Conservation (phyloP, 2,888 invertebrate genomes). For the Xanthia icteritia region DNA sequence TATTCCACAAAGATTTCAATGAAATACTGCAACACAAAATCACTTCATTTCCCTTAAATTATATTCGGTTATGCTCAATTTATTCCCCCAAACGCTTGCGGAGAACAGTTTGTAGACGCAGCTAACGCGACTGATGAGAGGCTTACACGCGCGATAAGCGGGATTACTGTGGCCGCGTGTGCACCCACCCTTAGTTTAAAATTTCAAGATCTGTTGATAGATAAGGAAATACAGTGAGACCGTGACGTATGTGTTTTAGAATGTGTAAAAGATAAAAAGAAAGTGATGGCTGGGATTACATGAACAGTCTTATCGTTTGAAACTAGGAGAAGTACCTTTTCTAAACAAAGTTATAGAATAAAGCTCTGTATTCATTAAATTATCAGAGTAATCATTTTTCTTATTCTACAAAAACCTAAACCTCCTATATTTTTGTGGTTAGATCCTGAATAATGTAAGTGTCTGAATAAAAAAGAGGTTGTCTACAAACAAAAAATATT, state of each 20-base stretch:
- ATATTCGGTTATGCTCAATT: constrained; percentile 64
- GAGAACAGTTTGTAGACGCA: constrained; percentile 64
- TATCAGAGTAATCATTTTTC: background rate
- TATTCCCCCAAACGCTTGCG: constrained; percentile 61
- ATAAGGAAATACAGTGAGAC: constrained; percentile 64
- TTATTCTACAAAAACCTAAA: background rate
- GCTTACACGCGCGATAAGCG: constrained; percentile 84
- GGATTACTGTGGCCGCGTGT: constrained; percentile 75
- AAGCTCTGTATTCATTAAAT: background rate
- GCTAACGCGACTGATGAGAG: constrained; percentile 79
- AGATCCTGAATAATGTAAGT: background rate
- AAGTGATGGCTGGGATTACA: background rate
- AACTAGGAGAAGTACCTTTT: background rate
- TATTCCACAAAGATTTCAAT: constrained; percentile 24
- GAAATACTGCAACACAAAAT: constrained; percentile 47
- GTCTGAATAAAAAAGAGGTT: background rate
- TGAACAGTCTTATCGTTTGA: background rate
- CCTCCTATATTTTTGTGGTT: background rate
- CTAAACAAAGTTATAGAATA: background rate
- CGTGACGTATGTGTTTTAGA: constrained; percentile 50
- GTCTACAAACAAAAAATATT: background rate
- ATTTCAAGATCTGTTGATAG: constrained; percentile 78
- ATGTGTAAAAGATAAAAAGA: constrained; percentile 4
- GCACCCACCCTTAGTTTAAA: constrained; percentile 81
- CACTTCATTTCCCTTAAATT: constrained; percentile 62